These are phyloP conservation scores for zebrafish (Danio rerio) DNA, from an alignment of 2,113 vertebrate species.

Conservation along the genomic window DNA sequence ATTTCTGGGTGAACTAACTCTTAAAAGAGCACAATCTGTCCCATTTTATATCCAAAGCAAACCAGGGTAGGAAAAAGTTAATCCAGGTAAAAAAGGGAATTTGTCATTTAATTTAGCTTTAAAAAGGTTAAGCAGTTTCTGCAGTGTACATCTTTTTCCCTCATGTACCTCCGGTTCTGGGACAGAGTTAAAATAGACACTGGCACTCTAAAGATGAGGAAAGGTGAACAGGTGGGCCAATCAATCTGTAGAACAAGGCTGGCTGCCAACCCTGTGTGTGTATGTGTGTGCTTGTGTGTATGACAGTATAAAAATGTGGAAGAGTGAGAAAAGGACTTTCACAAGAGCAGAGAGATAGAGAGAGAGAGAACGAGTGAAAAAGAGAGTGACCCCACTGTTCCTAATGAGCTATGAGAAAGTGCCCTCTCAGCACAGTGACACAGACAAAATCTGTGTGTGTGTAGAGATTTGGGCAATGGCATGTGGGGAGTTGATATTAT, in stretches of 20 bases:
- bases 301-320: not conserved
- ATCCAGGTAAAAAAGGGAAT: not conserved
- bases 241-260: conserved; percentile 44
- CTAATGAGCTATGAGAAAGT: conserved; percentile 51
- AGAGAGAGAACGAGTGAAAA: conserved; percentile 1
- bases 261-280: conserved; percentile 14
- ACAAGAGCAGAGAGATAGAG: conserved; percentile 18
- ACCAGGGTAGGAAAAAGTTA: not conserved
- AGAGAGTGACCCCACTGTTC: conserved; percentile 31
- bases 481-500: conserved; percentile 48
- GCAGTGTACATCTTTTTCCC: conserved; percentile 26
- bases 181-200: conserved; percentile 41
- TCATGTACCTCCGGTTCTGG: conserved; percentile 11
- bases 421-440: conserved; percentile 43
- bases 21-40: not conserved
- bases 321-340: conserved; percentile 27
- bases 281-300: conserved; percentile 13
- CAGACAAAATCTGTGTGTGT: conserved; percentile 26
- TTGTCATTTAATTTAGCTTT: not conserved
- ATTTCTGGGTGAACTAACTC: not conserved
- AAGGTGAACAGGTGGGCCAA: conserved; percentile 43
- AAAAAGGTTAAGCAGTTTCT: conserved; percentile 35
- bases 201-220: conserved; percentile 12
- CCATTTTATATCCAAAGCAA: not conserved
- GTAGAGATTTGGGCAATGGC: conserved; percentile 39